Percentiles rank a stretch among this genome's conserved stretches.
phyloP scores from a whole-genome alignment of 2,797 vertebrate genomes.

The Catharus ustulatus region DNA sequence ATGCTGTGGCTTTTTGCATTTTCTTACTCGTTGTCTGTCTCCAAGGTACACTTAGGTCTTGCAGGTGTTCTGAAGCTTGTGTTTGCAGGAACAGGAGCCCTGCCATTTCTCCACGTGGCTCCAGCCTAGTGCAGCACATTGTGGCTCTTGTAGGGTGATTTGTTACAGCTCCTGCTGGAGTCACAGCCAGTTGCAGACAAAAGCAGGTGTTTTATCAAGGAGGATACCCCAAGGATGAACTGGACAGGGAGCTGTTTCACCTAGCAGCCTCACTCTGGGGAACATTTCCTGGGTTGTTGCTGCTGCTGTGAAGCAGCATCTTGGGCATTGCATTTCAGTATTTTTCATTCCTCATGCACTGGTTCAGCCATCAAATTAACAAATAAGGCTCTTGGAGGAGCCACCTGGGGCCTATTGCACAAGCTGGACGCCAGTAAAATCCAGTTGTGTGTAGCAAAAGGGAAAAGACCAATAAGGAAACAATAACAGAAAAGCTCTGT shows the following conservation, averaged over 20 bases:
- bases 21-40: not conserved
- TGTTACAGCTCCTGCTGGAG: not conserved
- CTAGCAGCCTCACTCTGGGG: not conserved
- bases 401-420: conserved; percentile 44
- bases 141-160: not conserved
- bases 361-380: conserved; percentile 51
- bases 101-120: not conserved
- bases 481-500: conserved; percentile 64
- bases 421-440: conserved; percentile 45
- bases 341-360: not conserved
- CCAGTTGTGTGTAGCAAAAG: conserved; percentile 44
- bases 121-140: not conserved
- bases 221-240: not conserved
- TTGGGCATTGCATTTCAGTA: not conserved
- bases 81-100: not conserved
- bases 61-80: not conserved
- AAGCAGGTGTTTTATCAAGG: not conserved
- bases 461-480: conserved; percentile 69
- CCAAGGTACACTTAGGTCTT: not conserved
- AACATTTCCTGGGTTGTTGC: not conserved
- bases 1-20: not conserved
- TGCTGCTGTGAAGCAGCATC: not conserved
- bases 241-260: not conserved
- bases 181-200: not conserved
- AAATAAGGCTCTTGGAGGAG: conserved; percentile 6